Conservation (phyloP, 2,888 invertebrate species). For the Drosophila leonis region DNA sequence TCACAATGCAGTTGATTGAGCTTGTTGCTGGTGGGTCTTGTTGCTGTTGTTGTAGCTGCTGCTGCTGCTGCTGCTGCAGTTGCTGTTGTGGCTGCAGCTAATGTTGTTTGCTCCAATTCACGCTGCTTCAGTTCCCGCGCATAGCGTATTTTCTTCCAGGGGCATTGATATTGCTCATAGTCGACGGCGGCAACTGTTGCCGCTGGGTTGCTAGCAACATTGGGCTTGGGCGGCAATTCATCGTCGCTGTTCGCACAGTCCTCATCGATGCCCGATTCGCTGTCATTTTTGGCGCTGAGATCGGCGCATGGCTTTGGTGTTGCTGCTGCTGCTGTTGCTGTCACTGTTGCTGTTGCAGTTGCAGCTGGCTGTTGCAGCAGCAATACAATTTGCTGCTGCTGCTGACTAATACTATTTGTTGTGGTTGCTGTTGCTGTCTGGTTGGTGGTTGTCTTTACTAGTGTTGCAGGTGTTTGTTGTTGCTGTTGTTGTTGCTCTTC, state of each 20-base stretch:
- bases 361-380: conserved; percentile 19
- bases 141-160: conserved; percentile 85
- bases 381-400: conserved; percentile 61
- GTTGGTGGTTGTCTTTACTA: conserved; percentile 78
- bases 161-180: conserved; percentile 84
- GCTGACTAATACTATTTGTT: conserved; percentile 82
- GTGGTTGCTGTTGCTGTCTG: conserved; percentile 63
- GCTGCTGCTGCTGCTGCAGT: conserved; percentile 32
- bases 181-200: conserved; percentile 45
- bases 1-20: conserved; percentile 77
- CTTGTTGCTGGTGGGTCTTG: conserved; percentile 57
- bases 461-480: conserved; percentile 71
- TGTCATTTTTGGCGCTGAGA: conserved; percentile 75
- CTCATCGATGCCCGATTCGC: conserved; percentile 79
- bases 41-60: conserved; percentile 30
- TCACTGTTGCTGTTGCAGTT: conserved; percentile 19
- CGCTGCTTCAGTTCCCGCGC: conserved; percentile 85
- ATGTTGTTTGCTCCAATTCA: conserved; percentile 68
- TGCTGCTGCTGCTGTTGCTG: conserved; percentile 35
- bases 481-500: conserved; percentile 72
- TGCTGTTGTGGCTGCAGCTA: conserved; percentile 26
- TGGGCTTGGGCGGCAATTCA: conserved; percentile 53
- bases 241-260: conserved; percentile 75
- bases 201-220: conserved; percentile 19
- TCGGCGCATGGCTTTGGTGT: conserved; percentile 71